Evolutionary conservation across 2,888 invertebrate species (phyloP).

Genomic region (Coelinius sp.): DNA sequence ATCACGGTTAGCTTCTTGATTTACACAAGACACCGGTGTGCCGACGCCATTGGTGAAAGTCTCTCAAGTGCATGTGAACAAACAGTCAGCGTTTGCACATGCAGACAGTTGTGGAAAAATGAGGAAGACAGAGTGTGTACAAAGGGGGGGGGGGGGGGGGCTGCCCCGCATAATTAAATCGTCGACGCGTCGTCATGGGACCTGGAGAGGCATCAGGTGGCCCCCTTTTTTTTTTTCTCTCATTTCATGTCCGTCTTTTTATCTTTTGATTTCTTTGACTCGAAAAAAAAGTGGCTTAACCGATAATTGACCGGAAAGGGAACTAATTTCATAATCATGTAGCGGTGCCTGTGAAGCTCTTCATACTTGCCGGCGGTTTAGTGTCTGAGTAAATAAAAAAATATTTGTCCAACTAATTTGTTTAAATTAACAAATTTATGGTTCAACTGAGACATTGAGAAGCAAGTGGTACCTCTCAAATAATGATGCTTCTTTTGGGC

Average conservation of each 20-base stretch:
- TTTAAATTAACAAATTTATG: not conserved
- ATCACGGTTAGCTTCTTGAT: slow-evolving; percentile 32
- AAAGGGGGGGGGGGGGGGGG: not conserved
- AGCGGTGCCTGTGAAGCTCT: not conserved
- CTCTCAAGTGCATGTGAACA: slow-evolving; percentile 10
- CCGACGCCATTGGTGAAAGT: slow-evolving; percentile 17
- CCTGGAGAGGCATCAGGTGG: slow-evolving; percentile 29
- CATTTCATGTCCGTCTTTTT: slow-evolving; percentile 14
- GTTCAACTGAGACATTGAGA: not conserved
- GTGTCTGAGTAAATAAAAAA: not conserved
- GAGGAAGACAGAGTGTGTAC: not conserved
- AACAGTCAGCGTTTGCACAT: slow-evolving; percentile 16
- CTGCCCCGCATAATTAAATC: slow-evolving; percentile 31
- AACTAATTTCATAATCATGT: slow-evolving; percentile 41
- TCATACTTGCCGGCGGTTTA: not conserved
- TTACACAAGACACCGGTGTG: not conserved
- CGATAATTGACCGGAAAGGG: slow-evolving; percentile 39
- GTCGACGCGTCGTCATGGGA: slow-evolving; percentile 15
- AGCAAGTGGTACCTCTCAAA: not conserved
- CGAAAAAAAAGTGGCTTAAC: slow-evolving; percentile 27
- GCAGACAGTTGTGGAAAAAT: slow-evolving; percentile 13
- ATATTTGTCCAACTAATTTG: not conserved
- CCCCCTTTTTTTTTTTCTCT: slow-evolving; percentile 21
- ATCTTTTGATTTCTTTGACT: slow-evolving; percentile 14
- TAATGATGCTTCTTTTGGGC: not conserved